Percentiles rank a stretch among this genome's conserved stretches.
These are phyloP conservation scores for Synergus gifuensis DNA, from an alignment of 2,888 invertebrate genomes.

Conservation along the genomic window DNA sequence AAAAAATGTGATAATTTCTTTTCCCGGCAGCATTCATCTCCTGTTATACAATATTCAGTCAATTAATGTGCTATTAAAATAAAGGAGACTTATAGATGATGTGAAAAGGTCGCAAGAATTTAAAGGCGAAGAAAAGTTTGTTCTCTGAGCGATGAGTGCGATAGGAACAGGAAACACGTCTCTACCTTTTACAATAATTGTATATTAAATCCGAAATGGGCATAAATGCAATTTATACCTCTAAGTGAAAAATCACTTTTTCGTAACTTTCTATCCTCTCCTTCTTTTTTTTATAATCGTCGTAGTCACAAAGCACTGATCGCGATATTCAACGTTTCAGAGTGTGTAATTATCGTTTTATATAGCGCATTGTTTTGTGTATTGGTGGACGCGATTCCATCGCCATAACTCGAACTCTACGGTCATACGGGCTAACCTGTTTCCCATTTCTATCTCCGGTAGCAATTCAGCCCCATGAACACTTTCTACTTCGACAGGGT, in stretches of 20 bases:
- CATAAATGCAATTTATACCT: neutral
- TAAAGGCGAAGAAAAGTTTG: no score
- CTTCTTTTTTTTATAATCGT: neutral
- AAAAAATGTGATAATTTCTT: slow-evolving; percentile 15
- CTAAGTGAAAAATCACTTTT: neutral
- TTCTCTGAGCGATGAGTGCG: no score
- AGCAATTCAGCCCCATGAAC: slow-evolving; percentile 40
- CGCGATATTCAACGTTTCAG: neutral
- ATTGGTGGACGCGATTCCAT: slow-evolving; percentile 56
- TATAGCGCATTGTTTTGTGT: slow-evolving; percentile 55
- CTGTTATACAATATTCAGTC: neutral
- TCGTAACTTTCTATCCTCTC: neutral
- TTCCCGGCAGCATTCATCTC: slow-evolving; percentile 47
- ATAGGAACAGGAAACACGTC: no score
- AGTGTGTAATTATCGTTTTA: slow-evolving; percentile 50
- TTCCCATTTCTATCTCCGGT: slow-evolving; percentile 65
- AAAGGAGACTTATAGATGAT: no score
- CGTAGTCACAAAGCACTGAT: neutral
- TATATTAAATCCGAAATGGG: no score
- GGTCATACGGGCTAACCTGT: slow-evolving; percentile 66
- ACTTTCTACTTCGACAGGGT: slow-evolving; percentile 21
- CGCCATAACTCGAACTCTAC: slow-evolving; percentile 63
- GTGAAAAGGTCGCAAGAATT: no score
- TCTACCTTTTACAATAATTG: no score
- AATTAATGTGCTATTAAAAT: neutral